A percentile compares a stretch with the other conserved stretches of the same genome.
Conservation (phyloP, 2,888 invertebrate species). For the Ischnura elegans region DNA sequence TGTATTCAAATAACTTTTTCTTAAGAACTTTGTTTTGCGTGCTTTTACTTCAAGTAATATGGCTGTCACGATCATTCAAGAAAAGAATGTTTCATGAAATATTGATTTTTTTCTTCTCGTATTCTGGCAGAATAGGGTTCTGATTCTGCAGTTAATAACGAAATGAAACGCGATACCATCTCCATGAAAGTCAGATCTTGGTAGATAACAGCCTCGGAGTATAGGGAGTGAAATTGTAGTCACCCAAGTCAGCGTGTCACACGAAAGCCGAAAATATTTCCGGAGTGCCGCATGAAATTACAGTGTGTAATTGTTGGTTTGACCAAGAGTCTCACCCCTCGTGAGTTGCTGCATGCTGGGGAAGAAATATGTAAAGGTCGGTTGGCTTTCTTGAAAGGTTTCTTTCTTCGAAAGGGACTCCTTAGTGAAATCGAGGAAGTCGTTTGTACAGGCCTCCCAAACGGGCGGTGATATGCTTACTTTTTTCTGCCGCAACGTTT, state of each 20-base stretch:
- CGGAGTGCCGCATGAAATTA: background rate
- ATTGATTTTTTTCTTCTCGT: background rate
- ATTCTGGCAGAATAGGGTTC: background rate
- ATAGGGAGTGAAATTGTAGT: background rate
- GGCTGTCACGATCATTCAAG: background rate
- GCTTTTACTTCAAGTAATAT: background rate
- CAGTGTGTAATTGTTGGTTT: background rate
- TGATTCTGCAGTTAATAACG: background rate
- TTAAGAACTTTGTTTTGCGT: background rate
- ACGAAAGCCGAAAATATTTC: background rate
- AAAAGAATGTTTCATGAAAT: background rate
- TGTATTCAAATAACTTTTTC: background rate
- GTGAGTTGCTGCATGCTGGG: background rate
- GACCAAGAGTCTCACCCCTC: background rate
- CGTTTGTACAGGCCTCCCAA: too few relatives aligned
- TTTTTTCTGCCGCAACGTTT: too few relatives aligned
- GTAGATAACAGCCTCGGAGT: background rate
- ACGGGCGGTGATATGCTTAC: too few relatives aligned
- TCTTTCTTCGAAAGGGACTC: background rate
- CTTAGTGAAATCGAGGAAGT: too few relatives aligned
- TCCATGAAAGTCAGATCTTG: background rate
- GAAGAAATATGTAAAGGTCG: background rate
- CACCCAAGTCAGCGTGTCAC: background rate
- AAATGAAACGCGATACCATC: background rate
- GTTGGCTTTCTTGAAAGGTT: background rate